Percentiles rank a stretch among this genome's conserved stretches.
These are phyloP conservation scores for Cetoscarus ocellatus DNA, from an alignment of 2,797 vertebrate species.

Conservation along the genomic window DNA sequence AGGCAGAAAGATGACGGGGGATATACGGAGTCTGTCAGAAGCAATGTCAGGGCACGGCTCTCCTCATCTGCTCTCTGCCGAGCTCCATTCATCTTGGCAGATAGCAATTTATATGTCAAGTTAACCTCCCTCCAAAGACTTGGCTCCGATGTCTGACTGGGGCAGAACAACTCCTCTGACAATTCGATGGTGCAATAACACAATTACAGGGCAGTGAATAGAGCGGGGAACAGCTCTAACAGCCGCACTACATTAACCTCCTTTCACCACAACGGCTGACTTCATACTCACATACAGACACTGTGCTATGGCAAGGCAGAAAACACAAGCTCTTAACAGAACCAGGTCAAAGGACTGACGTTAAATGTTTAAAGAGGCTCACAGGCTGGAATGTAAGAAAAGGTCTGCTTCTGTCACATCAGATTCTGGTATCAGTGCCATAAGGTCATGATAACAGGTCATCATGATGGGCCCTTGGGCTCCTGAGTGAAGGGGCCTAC, in stretches of 20 bases:
- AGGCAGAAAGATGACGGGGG: conserved; percentile 52
- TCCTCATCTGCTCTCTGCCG: conserved; percentile 66
- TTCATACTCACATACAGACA: conserved; percentile 20
- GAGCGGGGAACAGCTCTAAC: conserved; percentile 54
- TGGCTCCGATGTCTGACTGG: conserved; percentile 60
- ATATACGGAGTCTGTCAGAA: conserved; percentile 68
- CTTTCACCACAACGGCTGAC: conserved; percentile 53
- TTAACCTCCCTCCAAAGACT: conserved; percentile 74
- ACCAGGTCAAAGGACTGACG: conserved; percentile 7
- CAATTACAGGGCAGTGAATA: conserved; percentile 64
- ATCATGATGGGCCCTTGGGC: too few relatives aligned
- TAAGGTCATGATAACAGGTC: too few relatives aligned
- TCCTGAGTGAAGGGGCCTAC: too few relatives aligned
- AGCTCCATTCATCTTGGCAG: conserved; percentile 77
- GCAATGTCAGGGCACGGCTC: conserved; percentile 76
- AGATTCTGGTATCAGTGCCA: too few relatives aligned
- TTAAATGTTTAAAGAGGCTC: neutral
- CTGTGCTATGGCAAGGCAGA: conserved; percentile 13
- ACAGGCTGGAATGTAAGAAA: neutral
- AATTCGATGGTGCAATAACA: conserved; percentile 73
- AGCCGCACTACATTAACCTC: conserved; percentile 71
- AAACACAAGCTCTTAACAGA: conserved; percentile 30
- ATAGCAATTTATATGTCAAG: conserved; percentile 81
- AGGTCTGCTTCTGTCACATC: neutral
- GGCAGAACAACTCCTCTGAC: conserved; percentile 65